Evolutionary conservation across 2,888 invertebrate species (phyloP).

Genomic region (Drosophila ezoana): DNA sequence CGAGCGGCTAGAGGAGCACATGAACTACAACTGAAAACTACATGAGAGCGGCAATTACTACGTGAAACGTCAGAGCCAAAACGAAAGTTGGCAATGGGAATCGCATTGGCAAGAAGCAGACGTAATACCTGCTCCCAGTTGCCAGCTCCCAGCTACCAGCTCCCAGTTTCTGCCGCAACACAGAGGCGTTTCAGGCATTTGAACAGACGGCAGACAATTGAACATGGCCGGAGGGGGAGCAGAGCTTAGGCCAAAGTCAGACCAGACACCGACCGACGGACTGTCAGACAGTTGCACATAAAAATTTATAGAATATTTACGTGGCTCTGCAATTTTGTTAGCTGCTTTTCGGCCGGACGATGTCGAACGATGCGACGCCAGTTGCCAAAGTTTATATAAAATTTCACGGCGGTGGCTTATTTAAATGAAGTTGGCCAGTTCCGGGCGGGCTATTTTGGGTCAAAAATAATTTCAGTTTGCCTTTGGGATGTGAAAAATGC

Average conservation of each 20-base stretch:
- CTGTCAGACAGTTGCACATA: conserved; percentile 48
- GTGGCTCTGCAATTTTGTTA: conserved; percentile 63
- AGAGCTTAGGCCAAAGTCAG: conserved; percentile 18
- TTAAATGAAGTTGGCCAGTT: conserved; percentile 48
- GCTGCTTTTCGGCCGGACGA: conserved; percentile 33
- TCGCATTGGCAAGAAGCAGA: conserved; percentile 1
- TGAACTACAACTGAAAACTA: conserved; percentile 38
- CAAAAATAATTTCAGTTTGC: neutral
- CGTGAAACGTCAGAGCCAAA: conserved; percentile 35
- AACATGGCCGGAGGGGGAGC: conserved; percentile 42
- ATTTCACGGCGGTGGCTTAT: conserved; percentile 50
- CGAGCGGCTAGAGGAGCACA: conserved; percentile 24
- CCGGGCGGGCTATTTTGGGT: conserved; percentile 17
- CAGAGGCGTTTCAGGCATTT: conserved; percentile 74
- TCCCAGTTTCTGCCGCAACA: conserved; percentile 8
- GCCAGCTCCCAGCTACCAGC: neutral
- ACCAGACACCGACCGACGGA: conserved; percentile 13
- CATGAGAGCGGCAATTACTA: conserved; percentile 59
- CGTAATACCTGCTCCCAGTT: conserved; percentile 37
- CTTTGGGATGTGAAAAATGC: neutral
- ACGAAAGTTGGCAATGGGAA: conserved; percentile 53
- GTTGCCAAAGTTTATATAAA: conserved; percentile 66
- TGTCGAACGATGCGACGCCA: conserved; percentile 32
- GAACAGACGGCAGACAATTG: conserved; percentile 74
- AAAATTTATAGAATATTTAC: conserved; percentile 79